A percentile compares a stretch with the other conserved stretches of the same genome.
Conservation (phyloP, 2,888 invertebrate genomes). For the Augochlorella aurata region DNA sequence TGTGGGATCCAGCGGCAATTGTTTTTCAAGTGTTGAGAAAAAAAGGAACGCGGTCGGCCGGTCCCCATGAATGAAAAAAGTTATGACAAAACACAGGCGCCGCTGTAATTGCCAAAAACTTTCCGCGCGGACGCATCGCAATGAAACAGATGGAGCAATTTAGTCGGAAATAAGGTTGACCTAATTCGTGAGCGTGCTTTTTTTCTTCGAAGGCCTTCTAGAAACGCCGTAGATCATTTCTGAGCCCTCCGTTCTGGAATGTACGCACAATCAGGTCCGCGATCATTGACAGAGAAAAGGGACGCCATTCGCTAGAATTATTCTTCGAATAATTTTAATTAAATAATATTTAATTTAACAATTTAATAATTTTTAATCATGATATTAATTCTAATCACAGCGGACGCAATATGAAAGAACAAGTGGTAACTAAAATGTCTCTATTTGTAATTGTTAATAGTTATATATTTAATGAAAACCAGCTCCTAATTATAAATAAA, state of each 20-base stretch:
- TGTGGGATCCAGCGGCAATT: background rate
- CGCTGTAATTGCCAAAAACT: constrained; percentile 68
- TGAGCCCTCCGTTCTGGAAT: background rate
- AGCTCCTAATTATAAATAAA: too few species aligned
- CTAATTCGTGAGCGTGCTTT: constrained; percentile 62
- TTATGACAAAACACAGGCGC: constrained; percentile 41
- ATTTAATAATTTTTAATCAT: too few species aligned
- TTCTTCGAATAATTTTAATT: too few species aligned
- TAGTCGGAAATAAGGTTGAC: constrained; percentile 66
- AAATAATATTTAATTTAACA: too few species aligned
- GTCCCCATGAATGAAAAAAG: constrained; percentile 16
- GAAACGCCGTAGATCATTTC: constrained; percentile 18
- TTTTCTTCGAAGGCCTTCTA: constrained; percentile 46
- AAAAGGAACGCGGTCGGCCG: constrained; percentile 4
- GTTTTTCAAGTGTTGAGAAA: constrained; percentile 3
- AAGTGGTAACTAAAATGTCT: too few species aligned
- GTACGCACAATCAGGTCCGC: background rate
- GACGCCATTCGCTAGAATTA: too few species aligned
- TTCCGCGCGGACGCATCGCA: constrained; percentile 42
- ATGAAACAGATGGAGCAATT: constrained; percentile 71
- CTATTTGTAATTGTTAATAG: too few species aligned
- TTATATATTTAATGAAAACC: too few species aligned
- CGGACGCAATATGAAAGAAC: too few species aligned
- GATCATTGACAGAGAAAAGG: background rate
- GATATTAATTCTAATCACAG: too few species aligned